Evolutionary conservation across 2,888 invertebrate species (phyloP), one percentile per base, ranked within the genome.

Genomic region (Eupithecia insigniata): DNA sequence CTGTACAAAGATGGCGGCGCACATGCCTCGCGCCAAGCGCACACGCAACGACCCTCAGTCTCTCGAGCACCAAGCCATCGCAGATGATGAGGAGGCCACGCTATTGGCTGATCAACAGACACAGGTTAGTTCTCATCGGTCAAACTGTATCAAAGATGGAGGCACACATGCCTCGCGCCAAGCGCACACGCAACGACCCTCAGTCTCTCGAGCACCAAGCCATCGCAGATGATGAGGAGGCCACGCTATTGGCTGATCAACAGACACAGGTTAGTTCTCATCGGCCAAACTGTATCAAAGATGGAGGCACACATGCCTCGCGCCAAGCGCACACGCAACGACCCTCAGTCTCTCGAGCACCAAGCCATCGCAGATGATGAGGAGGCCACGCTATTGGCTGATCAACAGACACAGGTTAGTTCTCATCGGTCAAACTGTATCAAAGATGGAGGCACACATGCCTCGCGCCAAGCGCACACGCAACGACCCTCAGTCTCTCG

Each of bases 381-480:
- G 61, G 93, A 92, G 66, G 89, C 93, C 2, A 78, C 90, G 36
- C 84, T 92, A 28, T 83, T 94, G 67, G 92, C 86, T 36, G 95
- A 93, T 81, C 92, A 94, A 79, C 94, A 94, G 74, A 93, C 93
- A 66, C 94, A 94, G 92, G 94, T 94, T 26, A 51, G 34, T 61
- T 43, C 4, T 55, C 55, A 55, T 55, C 26, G 55, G 55, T 55
- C 22, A 12, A 55, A 12, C 22, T 10, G 51, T 51, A 12, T 1
- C 6, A 62, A 96, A 97, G 84, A 96, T 96, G 95, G 96, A 96
- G 76, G 95, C 95, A 0, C 92, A 95, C 77, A 92, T 96, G 86
- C 92, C 95, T 1, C 87, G 89, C 1, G 84, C 89, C 72, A 82
- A 83, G 68, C 89, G 90, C 65, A 81, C 80, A 1, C 87, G 87